Conservation (phyloP, 2,888 invertebrate genomes). For the Phymatocera aterrima region DNA sequence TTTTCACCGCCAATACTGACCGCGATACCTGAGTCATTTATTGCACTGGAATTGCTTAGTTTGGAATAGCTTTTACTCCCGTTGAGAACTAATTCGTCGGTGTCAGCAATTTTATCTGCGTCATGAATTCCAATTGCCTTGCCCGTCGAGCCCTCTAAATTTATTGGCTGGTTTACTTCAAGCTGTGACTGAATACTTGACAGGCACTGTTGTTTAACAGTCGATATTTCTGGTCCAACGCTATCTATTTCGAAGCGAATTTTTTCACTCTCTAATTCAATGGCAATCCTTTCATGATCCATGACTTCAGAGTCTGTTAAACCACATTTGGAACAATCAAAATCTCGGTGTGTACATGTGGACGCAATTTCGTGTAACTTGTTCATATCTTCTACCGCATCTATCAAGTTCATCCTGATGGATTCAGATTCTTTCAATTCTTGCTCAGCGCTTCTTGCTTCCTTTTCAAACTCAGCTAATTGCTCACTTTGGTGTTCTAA, state of each 20-base stretch:
- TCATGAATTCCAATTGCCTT: neutral
- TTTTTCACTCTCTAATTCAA: neutral
- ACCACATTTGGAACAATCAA: neutral
- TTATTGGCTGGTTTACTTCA: neutral
- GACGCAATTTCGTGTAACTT: neutral
- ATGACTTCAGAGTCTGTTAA: neutral
- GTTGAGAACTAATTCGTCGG: conserved; percentile 44
- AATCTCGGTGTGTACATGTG: neutral
- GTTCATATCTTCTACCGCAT: conserved; percentile 12
- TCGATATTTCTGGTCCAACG: conserved; percentile 7
- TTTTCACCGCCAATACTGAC: conserved; percentile 46
- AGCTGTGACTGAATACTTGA: neutral
- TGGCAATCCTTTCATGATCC: neutral
- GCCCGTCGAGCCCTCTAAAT: neutral
- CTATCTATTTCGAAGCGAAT: neutral
- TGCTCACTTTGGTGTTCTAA: conserved; percentile 48
- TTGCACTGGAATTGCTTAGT: conserved; percentile 56
- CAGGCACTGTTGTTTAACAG: neutral
- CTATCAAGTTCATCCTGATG: conserved; percentile 28
- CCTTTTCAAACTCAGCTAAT: conserved; percentile 38
- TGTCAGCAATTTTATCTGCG: neutral
- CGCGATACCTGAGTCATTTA: conserved; percentile 66
- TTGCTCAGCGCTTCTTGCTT: neutral
- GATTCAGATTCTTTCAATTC: conserved; percentile 30
- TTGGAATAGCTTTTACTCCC: conserved; percentile 48